Evolutionary conservation across 2,888 invertebrate species (phyloP).

Genomic region (Geophilus truncorum): DNA sequence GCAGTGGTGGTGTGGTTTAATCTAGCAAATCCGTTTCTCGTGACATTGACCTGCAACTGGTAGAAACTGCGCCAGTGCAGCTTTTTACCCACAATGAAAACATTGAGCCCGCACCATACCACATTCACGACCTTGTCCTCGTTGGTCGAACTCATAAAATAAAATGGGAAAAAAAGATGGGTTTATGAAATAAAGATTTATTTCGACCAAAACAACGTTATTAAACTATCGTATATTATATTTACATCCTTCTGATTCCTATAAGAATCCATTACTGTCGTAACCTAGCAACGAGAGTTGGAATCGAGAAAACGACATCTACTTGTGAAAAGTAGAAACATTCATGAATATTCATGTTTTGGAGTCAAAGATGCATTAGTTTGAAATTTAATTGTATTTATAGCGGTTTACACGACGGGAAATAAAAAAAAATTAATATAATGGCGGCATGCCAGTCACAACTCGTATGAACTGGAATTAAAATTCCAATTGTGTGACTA

Average conservation of each 20-base stretch:
- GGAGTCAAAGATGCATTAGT: too few relatives aligned
- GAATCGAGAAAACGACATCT: too few relatives aligned
- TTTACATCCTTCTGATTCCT: too few relatives aligned
- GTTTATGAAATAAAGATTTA: neutral
- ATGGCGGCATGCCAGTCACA: neutral
- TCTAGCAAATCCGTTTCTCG: neutral
- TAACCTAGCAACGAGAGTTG: too few relatives aligned
- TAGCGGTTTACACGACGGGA: too few relatives aligned
- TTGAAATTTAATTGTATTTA: too few relatives aligned
- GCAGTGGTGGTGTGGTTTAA: slow-evolving; percentile 1
- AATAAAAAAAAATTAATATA: neutral
- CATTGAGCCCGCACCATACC: neutral
- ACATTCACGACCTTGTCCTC: neutral
- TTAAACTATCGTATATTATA: too few relatives aligned
- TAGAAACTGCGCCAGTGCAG: neutral
- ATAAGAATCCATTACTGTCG: too few relatives aligned
- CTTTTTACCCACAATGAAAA: neutral
- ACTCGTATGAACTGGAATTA: neutral
- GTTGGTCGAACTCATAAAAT: neutral
- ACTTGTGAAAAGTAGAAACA: too few relatives aligned
- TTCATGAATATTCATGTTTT: too few relatives aligned
- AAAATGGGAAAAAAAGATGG: neutral
- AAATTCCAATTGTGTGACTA: neutral
- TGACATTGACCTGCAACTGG: slow-evolving; percentile 16
- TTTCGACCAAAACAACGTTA: neutral